Conservation (phyloP, 2,888 invertebrate genomes). For the Cephus rjabovi region DNA sequence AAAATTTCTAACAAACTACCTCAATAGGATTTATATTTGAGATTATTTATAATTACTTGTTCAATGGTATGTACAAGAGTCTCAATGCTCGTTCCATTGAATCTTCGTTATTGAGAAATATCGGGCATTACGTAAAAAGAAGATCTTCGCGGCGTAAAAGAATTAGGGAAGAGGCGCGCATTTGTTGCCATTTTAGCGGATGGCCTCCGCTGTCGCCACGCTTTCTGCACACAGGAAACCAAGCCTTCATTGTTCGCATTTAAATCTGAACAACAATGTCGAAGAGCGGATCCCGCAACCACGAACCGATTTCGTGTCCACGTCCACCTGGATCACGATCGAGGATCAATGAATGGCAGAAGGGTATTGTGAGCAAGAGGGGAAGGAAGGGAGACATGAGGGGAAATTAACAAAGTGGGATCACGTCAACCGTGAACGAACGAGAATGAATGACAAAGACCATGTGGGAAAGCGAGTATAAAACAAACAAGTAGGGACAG, state of each 20-base stretch:
- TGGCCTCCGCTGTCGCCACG: constrained; percentile 41
- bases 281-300: neutral
- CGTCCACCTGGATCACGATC: constrained; percentile 16
- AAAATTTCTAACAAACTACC: too few species aligned
- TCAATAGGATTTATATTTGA: too few species aligned
- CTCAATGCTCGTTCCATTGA: neutral
- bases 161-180: constrained; percentile 21
- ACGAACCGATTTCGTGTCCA: neutral
- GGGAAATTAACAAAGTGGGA: too few species aligned
- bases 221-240: constrained; percentile 48
- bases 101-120: neutral
- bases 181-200: constrained; percentile 44
- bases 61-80: neutral
- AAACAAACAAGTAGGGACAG: too few species aligned
- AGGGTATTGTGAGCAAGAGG: neutral
- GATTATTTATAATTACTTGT: neutral
- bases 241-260: constrained; percentile 28
- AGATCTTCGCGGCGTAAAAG: neutral
- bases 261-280: constrained; percentile 3
- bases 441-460: neutral
- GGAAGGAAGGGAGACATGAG: neutral
- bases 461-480: too few species aligned
- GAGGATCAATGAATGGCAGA: constrained; percentile 8
- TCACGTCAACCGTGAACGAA: neutral
- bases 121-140: neutral